Percentiles rank a stretch among this genome's conserved stretches.
Conservation (phyloP, 2,797 vertebrate genomes). For the Bradypodion ventrale region DNA sequence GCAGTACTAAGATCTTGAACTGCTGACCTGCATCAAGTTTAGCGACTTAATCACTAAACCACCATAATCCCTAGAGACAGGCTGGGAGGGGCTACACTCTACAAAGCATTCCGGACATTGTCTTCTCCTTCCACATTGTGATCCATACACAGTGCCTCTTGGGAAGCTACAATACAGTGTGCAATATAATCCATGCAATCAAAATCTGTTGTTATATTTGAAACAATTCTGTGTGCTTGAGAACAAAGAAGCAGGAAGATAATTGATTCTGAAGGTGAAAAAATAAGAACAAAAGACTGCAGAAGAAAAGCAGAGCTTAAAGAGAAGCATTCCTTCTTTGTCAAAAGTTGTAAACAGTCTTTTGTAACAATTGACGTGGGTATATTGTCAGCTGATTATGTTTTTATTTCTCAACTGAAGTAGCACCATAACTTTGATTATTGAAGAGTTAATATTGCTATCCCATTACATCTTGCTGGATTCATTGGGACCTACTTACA, state of each 20-base stretch:
- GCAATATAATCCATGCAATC: rapidly evolving
- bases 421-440: neutral
- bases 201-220: neutral
- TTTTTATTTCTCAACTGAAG: neutral
- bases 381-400: neutral
- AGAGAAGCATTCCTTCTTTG: neutral
- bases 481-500: neutral
- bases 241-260: neutral
- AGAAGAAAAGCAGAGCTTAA: neutral
- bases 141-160: too few species aligned
- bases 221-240: neutral
- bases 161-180: too few species aligned
- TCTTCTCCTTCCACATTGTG: too few species aligned
- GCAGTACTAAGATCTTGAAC: too few species aligned
- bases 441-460: neutral
- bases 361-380: neutral
- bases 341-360: neutral
- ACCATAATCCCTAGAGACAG: too few species aligned
- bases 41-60: too few species aligned
- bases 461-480: neutral
- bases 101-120: too few species aligned
- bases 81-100: too few species aligned
- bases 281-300: neutral
- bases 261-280: neutral
- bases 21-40: too few species aligned